A percentile compares a stretch with the other conserved stretches of the same genome.
Evolutionary conservation across 2,113 vertebrate genomes (phyloP).

Genomic region (Ceuthmochares aereus): DNA sequence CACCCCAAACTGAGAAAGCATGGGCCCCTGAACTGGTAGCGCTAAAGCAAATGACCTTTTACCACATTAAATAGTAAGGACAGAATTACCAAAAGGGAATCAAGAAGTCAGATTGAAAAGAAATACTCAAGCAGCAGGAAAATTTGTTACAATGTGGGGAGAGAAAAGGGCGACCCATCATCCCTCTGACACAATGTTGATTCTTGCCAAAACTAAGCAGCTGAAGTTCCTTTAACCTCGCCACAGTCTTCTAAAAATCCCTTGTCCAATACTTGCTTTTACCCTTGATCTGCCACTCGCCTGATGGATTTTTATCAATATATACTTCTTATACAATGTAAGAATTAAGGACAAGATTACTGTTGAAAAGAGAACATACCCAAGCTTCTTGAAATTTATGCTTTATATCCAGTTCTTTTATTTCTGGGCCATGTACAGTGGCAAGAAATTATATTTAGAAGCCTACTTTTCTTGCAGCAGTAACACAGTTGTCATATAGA

Average conservation of each 20-base stretch:
- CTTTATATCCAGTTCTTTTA: background rate
- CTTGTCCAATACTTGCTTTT: background rate
- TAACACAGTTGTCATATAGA: background rate
- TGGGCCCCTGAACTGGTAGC: background rate
- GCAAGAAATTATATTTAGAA: background rate
- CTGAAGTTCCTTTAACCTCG: background rate
- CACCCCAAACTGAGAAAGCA: fast-evolving
- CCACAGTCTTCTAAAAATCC: background rate
- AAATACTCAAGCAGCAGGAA: background rate
- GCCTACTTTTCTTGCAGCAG: background rate
- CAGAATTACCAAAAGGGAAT: background rate
- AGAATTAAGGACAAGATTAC: background rate
- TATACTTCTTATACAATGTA: background rate
- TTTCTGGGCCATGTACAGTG: background rate
- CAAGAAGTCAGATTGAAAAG: background rate
- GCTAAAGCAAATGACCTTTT: background rate
- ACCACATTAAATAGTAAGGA: background rate
- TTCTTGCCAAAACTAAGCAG: background rate
- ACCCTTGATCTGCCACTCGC: background rate
- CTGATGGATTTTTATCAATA: background rate
- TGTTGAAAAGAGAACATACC: background rate
- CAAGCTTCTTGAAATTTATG: background rate
- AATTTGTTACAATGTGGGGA: background rate
- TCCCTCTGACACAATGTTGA: background rate
- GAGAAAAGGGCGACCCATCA: background rate